Evolutionary conservation across 2,888 invertebrate species (phyloP).

Genomic region (Spatulosminthurus flaviceps): DNA sequence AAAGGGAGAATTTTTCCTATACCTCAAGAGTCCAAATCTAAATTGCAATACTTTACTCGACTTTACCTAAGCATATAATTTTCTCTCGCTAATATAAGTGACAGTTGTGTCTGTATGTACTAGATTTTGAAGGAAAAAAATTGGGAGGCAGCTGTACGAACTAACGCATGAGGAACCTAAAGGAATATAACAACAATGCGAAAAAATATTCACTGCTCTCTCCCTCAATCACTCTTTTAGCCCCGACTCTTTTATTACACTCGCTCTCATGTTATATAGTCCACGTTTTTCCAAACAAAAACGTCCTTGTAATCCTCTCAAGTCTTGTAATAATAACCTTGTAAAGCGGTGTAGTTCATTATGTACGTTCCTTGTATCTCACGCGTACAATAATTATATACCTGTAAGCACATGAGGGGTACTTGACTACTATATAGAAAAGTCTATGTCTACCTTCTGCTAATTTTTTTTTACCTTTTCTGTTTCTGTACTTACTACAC

Average conservation of each 20-base stretch:
- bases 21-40: background rate
- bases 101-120: background rate
- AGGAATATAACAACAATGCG: constrained; percentile 5
- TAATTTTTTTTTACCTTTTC: constrained; percentile 29
- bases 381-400: background rate
- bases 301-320: constrained; percentile 22
- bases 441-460: constrained; percentile 19
- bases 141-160: background rate
- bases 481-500: constrained; percentile 6
- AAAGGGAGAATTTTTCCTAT: background rate
- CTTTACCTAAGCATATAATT: constrained; percentile 16
- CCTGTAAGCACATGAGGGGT: background rate
- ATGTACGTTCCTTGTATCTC: background rate
- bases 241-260: background rate
- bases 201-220: constrained; percentile 21
- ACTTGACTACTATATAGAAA: background rate
- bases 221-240: constrained; percentile 16
- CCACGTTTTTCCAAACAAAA: constrained; percentile 38
- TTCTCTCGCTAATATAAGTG: background rate
- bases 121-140: constrained; percentile 3
- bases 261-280: background rate
- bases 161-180: background rate
- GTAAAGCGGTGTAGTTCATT: constrained; percentile 16
- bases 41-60: background rate
- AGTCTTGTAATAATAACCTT: constrained; percentile 28